phyloP scores from a whole-genome alignment of 1,140 invertebrate species.

The Philopotamus ludificatus region DNA sequence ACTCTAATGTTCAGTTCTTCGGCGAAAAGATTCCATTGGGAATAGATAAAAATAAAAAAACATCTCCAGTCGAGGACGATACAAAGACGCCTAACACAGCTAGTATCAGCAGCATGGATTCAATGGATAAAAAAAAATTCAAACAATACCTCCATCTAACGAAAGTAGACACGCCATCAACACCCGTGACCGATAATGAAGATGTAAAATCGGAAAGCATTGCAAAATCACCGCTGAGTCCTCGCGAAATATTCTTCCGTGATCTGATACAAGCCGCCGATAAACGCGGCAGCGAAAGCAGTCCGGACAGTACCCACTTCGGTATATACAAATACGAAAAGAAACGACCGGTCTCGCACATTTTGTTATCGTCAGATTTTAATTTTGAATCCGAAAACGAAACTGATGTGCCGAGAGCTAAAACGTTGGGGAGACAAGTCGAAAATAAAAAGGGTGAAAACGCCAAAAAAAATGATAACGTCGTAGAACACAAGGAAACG shows the following conservation, averaged over 20 bases:
- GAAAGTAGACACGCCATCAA: conserved; percentile 36
- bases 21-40: conserved; percentile 35
- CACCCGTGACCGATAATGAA: conserved; percentile 4
- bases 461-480: background rate
- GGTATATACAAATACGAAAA: conserved; percentile 30
- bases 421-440: conserved; percentile 29
- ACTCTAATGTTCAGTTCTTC: conserved; percentile 32
- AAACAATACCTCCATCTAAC: conserved; percentile 37
- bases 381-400: conserved; percentile 14
- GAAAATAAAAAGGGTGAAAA: too few species aligned
- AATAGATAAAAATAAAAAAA: conserved; percentile 8
- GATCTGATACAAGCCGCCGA: conserved; percentile 39
- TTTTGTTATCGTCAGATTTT: conserved; percentile 32
- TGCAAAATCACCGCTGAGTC: conserved; percentile 35
- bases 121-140: conserved; percentile 37
- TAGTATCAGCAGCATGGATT: conserved; percentile 27
- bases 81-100: conserved; percentile 6
- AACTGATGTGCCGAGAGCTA: conserved; percentile 13
- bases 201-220: background rate
- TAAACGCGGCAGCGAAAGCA: conserved; percentile 29
- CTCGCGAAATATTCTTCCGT: conserved; percentile 40
- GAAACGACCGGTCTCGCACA: conserved; percentile 36
- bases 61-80: background rate
- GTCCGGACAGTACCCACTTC: conserved; percentile 34
- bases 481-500: background rate